phyloP scores from a whole-genome alignment of 92 coral and sea anemone species.

The Epizoanthus fatuus region DNA sequence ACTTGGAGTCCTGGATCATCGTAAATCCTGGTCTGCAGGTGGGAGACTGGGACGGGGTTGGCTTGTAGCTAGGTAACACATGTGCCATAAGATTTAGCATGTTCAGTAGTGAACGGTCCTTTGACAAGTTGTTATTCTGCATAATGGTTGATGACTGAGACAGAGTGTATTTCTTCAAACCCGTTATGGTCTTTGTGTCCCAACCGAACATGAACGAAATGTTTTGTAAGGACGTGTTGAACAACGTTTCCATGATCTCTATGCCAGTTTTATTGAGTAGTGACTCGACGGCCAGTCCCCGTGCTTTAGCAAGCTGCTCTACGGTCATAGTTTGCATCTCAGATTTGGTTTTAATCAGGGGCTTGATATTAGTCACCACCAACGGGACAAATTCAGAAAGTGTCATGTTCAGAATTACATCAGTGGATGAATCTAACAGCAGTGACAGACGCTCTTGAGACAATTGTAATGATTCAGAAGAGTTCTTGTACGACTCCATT shows the following conservation, averaged over 20 bases:
- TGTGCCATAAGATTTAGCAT: slow-evolving; percentile 26
- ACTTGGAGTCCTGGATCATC: too few species aligned
- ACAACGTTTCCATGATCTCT: slow-evolving; percentile 39
- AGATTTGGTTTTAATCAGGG: slow-evolving; percentile 46
- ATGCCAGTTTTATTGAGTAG: slow-evolving; percentile 55
- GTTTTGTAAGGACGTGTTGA: slow-evolving; percentile 56
- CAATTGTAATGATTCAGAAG: slow-evolving; percentile 57
- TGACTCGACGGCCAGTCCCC: slow-evolving; percentile 37
- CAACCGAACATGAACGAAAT: slow-evolving; percentile 72
- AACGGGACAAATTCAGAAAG: slow-evolving; percentile 36
- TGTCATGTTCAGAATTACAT: slow-evolving; percentile 56
- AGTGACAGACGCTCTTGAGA: slow-evolving; percentile 56
- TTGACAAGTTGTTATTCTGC: slow-evolving; percentile 11
- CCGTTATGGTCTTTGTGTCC: slow-evolving; percentile 45
- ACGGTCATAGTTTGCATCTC: slow-evolving; percentile 39
- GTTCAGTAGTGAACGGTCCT: slow-evolving; percentile 10
- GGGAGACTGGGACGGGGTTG: too few species aligned
- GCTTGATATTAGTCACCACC: slow-evolving; percentile 6
- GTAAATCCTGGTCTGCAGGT: too few species aligned
- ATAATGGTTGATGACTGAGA: slow-evolving; percentile 19
- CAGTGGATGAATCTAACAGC: slow-evolving; percentile 48
- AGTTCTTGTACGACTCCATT: slow-evolving; percentile 52
- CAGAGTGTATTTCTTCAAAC: slow-evolving; percentile 66
- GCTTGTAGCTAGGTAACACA: background rate
- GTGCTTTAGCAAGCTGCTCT: slow-evolving; percentile 35